phyloP scores from a whole-genome alignment of 1,140 invertebrate species.

The Centruroides sculpturatus region DNA sequence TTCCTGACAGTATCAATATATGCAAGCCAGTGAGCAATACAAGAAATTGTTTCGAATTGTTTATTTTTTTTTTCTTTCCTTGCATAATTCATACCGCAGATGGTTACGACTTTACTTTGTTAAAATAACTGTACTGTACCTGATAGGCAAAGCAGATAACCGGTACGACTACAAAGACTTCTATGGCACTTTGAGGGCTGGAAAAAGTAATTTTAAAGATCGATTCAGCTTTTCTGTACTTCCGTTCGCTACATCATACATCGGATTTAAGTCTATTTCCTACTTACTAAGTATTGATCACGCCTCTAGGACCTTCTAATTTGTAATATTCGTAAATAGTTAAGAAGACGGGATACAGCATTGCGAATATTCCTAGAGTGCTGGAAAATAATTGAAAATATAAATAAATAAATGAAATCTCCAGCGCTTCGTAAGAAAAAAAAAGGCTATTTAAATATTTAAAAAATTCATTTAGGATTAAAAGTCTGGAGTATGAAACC shows the following conservation, averaged over 20 bases:
- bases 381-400: slow-evolving; percentile 26
- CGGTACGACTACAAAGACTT: slow-evolving; percentile 49
- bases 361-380: slow-evolving; percentile 46
- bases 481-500: no score
- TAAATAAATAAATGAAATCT: not conserved
- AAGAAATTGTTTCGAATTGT: not conserved
- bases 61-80: not conserved
- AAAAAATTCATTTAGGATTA: no score
- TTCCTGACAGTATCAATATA: no score
- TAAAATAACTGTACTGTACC: slow-evolving; percentile 26
- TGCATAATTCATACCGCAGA: not conserved
- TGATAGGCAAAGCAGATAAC: slow-evolving; percentile 59
- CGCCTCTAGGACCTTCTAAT: slow-evolving; percentile 21
- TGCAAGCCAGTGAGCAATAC: no score
- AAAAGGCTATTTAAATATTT: no score
- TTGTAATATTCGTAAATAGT: slow-evolving; percentile 43
- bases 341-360: slow-evolving; percentile 45
- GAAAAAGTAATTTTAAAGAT: slow-evolving; percentile 4
- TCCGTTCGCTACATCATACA: no score
- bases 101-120: not conserved
- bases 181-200: slow-evolving; percentile 39
- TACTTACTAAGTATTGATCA: slow-evolving; percentile 30
- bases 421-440: not conserved
- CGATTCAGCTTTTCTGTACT: no score
- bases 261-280: not conserved